Base-by-base conservation (phyloP, 2,113 vertebrate genomes). In the Hyperoodon ampullatus region DNA sequence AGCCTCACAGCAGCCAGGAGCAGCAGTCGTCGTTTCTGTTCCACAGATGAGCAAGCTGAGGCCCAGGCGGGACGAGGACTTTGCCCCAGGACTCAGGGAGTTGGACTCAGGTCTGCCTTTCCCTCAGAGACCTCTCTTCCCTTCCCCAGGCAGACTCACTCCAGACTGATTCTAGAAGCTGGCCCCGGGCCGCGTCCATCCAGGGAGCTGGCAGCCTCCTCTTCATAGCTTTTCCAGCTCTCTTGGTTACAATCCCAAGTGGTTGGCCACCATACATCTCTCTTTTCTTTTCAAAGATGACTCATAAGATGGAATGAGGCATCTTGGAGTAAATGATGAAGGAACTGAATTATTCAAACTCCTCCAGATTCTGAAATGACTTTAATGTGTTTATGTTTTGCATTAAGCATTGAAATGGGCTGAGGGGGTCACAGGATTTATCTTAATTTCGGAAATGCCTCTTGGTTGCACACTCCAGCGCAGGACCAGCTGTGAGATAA, bases 291-390 rank as follows among this genome's bases (percentile, higher is more conserved):
- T 71, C 93, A 9, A 7, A 58, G 82, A 83, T 97, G 97, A 98
- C 87, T 98, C 97, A 95, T 90, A 72, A 95, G 86, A 91, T 88
- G 65, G 90, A 97, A 90, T 13, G 87, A 97, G 94, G 97, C 88
- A 1, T 97, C 97, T 96, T 80, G 80, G 95, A 96, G 95, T 84
- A 96, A 96, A 87, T 58, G 85, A 97, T 39, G 94, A 93, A 66
- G 96, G 92, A 89, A 77, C 63, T 89, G 93, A 97, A 97, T 97
- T 97, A 98, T 97, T 97, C 96, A 80, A 96, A 63, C 93, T 74
- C 74, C 84, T 96, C 82, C 93, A 63, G 97, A 94, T 92, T 94
- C 96, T 80, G 97, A 50, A 11, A 92, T 90, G 97, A 89, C 96
- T 91, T 61, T 83, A 96, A 96, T 61, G 82, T 8, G 0, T 94